These are phyloP conservation scores for Ceratina calcarata DNA, from an alignment of 1,140 invertebrate genomes.

Conservation along the genomic window DNA sequence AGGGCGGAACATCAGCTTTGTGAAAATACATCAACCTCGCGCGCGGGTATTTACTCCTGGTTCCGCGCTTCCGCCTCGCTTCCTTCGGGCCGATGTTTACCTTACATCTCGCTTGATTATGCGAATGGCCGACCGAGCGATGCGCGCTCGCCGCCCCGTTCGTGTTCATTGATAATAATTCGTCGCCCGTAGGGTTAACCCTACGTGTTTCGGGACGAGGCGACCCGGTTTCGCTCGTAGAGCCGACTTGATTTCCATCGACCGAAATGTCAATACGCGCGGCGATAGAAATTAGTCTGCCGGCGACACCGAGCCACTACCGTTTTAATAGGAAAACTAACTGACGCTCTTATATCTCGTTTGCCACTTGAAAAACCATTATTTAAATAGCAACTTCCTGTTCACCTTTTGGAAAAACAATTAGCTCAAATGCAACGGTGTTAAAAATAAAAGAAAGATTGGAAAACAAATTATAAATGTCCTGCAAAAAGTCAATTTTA, in stretches of 20 bases:
- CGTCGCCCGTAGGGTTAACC: background rate
- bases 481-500: too few species aligned
- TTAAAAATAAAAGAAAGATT: too few species aligned
- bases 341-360: background rate
- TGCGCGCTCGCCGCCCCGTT: background rate
- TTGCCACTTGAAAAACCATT: background rate
- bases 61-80: too few species aligned
- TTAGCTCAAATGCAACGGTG: too few species aligned
- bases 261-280: slow-evolving; percentile 24
- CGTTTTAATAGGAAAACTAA: slow-evolving; percentile 16
- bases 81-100: slow-evolving; percentile 1
- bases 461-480: too few species aligned
- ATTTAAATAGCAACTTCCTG: too few species aligned
- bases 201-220: background rate
- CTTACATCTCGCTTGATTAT: slow-evolving; percentile 18
- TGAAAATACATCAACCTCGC: too few species aligned
- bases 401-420: too few species aligned
- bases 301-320: background rate
- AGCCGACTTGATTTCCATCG: slow-evolving; percentile 30
- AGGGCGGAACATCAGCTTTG: background rate
- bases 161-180: slow-evolving; percentile 44
- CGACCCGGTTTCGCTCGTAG: background rate
- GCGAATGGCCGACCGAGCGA: background rate
- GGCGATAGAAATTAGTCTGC: slow-evolving; percentile 30
- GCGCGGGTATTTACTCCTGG: too few species aligned